A percentile compares a stretch with the other conserved stretches of the same genome.
Evolutionary conservation across 2,888 invertebrate species (phyloP).

Genomic region (Oasisia sp.): DNA sequence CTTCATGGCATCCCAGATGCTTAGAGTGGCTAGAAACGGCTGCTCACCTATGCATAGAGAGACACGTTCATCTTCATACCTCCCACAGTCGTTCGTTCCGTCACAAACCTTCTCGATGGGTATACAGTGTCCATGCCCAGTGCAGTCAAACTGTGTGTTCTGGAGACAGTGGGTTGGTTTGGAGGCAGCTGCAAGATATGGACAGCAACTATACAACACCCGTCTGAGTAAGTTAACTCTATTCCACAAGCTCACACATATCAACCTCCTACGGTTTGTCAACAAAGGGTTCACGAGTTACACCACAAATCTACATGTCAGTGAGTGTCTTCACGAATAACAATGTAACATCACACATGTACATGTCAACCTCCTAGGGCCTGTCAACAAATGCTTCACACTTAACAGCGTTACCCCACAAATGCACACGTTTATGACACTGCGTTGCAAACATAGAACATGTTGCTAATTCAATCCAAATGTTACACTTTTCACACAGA

Average conservation of each 20-base stretch:
- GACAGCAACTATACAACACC: not conserved
- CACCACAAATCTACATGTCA: not conserved
- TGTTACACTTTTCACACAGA: not conserved
- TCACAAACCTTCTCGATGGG: constrained; percentile 27
- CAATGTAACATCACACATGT: not conserved
- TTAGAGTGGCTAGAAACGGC: too few relatives aligned
- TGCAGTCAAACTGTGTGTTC: constrained; percentile 31
- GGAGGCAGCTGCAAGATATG: constrained; percentile 7
- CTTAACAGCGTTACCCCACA: too few relatives aligned
- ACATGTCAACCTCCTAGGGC: not conserved
- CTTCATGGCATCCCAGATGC: too few relatives aligned
- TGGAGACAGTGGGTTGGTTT: constrained; percentile 14
- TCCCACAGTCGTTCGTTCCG: not conserved
- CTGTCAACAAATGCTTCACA: not conserved
- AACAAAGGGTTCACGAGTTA: not conserved
- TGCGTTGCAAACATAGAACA: not conserved
- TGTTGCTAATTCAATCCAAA: not conserved
- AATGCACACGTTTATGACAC: not conserved
- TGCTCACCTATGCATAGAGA: too few relatives aligned
- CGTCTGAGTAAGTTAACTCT: not conserved
- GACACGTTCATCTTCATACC: not conserved
- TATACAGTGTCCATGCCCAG: constrained; percentile 34
- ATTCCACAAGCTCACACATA: not conserved
- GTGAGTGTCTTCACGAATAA: not conserved
- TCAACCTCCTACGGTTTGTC: not conserved